Percentiles rank a stretch among this genome's conserved stretches.
Conservation (phyloP, 2,797 vertebrate genomes). For the Macroramphosus scolopax region DNA sequence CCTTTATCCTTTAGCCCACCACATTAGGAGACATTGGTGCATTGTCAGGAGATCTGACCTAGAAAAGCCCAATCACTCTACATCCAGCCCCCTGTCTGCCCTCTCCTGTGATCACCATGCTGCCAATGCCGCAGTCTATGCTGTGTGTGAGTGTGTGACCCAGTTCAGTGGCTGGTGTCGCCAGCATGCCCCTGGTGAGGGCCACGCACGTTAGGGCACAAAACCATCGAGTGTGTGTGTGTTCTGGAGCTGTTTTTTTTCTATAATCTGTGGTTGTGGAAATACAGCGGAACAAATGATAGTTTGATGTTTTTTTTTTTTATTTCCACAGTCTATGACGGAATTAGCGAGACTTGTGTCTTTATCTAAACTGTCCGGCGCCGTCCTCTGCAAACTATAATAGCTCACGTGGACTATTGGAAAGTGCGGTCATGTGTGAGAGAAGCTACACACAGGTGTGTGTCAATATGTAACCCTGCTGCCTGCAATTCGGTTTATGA, state of each 20-base stretch:
- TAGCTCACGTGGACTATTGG: too few relatives aligned
- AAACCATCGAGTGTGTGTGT: constrained; percentile 52
- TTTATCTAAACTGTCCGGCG: too few relatives aligned
- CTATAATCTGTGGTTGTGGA: constrained; percentile 7
- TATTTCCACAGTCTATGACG: constrained; percentile 4
- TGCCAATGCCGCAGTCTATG: constrained; percentile 74
- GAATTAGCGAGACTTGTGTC: too few relatives aligned
- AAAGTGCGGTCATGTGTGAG: too few relatives aligned
- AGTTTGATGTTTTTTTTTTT: too few relatives aligned
- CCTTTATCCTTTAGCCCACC: constrained; percentile 75
- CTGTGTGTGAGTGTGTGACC: constrained; percentile 61
- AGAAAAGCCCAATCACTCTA: constrained; percentile 83
- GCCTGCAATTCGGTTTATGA: too few relatives aligned
- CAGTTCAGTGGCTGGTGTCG: constrained; percentile 72
- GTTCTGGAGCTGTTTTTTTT: constrained; percentile 33
- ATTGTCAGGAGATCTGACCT: constrained; percentile 84
- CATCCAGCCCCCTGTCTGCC: constrained; percentile 76
- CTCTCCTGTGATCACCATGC: constrained; percentile 74
- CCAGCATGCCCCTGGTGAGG: constrained; percentile 67
- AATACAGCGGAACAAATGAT: neutral
- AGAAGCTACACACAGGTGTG: too few relatives aligned
- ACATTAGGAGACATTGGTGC: constrained; percentile 77
- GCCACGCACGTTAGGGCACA: constrained; percentile 58
- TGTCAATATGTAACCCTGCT: too few relatives aligned
- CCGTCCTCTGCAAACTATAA: too few relatives aligned